Evolutionary conservation across 2,797 vertebrate genomes (phyloP).

Genomic region (Gambelia wislizenii): DNA sequence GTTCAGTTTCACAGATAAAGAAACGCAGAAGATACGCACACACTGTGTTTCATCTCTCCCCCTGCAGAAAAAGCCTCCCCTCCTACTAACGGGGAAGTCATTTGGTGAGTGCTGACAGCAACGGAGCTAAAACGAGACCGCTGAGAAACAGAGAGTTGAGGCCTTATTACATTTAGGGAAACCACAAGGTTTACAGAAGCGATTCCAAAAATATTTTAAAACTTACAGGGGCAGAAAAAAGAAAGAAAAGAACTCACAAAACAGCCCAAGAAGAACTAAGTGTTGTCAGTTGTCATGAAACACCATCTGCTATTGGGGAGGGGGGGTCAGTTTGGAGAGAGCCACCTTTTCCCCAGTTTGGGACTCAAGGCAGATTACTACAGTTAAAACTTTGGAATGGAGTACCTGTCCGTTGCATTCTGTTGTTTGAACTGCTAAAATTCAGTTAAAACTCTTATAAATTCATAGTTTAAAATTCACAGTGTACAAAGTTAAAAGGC

Average conservation of each 20-base stretch:
- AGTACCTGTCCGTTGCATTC: no score
- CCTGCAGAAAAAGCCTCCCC: background rate
- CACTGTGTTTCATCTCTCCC: accelerated
- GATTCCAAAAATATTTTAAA: background rate
- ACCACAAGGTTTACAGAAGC: background rate
- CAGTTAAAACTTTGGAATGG: no score
- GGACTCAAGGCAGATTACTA: no score
- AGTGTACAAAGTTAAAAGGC: no score
- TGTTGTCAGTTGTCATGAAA: no score
- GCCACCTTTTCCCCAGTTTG: no score
- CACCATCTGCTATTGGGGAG: no score
- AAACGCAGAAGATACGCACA: background rate
- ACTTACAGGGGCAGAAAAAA: background rate
- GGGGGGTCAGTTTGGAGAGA: no score
- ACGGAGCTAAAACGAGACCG: background rate
- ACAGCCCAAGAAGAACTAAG: no score
- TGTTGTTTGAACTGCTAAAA: no score
- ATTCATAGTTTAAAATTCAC: no score
- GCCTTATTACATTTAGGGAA: background rate
- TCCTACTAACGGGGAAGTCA: background rate
- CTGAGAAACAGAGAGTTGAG: background rate
- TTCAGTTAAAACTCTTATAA: no score
- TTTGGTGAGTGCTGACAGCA: background rate
- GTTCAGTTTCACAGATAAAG: background rate
- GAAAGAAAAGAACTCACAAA: background rate